phyloP scores from a whole-genome alignment of 1,140 invertebrate species.

The Araneus ventricosus region DNA sequence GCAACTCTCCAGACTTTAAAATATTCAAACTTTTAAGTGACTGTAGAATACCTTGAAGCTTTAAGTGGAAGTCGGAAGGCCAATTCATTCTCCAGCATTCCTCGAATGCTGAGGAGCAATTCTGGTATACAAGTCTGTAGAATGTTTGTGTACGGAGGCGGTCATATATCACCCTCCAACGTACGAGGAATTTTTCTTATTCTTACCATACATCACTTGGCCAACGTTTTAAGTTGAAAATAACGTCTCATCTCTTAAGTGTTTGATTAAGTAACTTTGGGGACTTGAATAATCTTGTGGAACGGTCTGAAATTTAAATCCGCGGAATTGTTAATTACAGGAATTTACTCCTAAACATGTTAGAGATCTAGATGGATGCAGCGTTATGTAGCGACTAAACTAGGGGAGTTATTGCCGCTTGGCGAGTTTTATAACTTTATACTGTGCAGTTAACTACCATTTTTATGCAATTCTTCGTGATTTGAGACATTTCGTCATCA shows the following conservation, averaged over 20 bases:
- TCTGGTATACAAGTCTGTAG: background rate
- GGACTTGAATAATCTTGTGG: background rate
- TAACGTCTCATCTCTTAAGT: conserved; percentile 30
- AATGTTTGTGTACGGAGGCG: background rate
- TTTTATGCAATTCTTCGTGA: too few species aligned
- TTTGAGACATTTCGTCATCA: background rate
- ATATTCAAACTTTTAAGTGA: conserved; percentile 66
- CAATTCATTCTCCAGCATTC: conserved; percentile 60
- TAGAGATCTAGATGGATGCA: background rate
- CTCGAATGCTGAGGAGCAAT: background rate
- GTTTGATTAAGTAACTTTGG: conserved; percentile 20
- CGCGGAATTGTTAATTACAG: background rate
- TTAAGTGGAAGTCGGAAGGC: conserved; percentile 44
- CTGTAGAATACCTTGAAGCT: conserved; percentile 45
- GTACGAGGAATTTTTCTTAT: conserved; percentile 19
- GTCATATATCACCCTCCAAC: conserved; percentile 27
- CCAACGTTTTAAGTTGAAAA: conserved; percentile 5
- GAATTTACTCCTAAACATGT: background rate
- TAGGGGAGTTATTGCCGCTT: too few species aligned
- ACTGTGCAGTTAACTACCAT: too few species aligned
- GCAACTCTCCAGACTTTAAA: conserved; percentile 40
- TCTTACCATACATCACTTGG: conserved; percentile 1
- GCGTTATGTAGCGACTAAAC: background rate
- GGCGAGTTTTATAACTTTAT: too few species aligned
- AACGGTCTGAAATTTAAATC: background rate